phyloP scores from a whole-genome alignment of 2,113 vertebrate species.

The Apodemus speciosus region DNA sequence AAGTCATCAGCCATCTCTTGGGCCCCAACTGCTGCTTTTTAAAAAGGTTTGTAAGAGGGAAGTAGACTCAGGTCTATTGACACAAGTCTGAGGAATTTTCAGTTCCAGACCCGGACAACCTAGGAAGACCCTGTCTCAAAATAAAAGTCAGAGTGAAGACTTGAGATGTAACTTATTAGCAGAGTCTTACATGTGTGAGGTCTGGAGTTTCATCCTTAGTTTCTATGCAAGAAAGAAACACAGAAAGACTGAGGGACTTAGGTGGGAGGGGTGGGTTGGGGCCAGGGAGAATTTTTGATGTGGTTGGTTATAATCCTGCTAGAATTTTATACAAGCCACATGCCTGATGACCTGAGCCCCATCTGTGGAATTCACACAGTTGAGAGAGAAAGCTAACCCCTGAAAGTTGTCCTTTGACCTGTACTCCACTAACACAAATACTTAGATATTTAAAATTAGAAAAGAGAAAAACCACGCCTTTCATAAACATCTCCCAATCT shows the following conservation, averaged over 20 bases:
- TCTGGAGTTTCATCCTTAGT: not conserved
- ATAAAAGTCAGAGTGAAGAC: not conserved
- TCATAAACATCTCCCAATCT: not conserved
- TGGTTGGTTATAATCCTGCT: not conserved
- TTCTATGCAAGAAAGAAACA: not conserved
- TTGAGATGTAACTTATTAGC: not conserved
- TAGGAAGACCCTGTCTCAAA: not conserved
- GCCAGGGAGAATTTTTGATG: no score
- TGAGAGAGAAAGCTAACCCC: not conserved
- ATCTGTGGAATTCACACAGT: not conserved
- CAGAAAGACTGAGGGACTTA: not conserved
- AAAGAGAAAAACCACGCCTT: slow-evolving; percentile 2
- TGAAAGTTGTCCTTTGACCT: not conserved
- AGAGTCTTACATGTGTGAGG: not conserved
- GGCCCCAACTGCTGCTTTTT: not conserved
- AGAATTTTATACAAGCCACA: not conserved
- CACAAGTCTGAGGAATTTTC: not conserved
- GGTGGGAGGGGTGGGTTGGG: no score
- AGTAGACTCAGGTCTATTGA: not conserved
- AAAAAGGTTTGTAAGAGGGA: not conserved
- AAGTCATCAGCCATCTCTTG: not conserved
- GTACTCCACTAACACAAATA: not conserved
- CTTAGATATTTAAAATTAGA: not conserved
- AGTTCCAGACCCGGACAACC: not conserved
- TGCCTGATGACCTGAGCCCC: not conserved